Percentiles rank a stretch among this genome's conserved stretches.
Evolutionary conservation across 35 echinoderm and acorn worm genomes (phyloP).

Genomic region (Chiridota heheva): DNA sequence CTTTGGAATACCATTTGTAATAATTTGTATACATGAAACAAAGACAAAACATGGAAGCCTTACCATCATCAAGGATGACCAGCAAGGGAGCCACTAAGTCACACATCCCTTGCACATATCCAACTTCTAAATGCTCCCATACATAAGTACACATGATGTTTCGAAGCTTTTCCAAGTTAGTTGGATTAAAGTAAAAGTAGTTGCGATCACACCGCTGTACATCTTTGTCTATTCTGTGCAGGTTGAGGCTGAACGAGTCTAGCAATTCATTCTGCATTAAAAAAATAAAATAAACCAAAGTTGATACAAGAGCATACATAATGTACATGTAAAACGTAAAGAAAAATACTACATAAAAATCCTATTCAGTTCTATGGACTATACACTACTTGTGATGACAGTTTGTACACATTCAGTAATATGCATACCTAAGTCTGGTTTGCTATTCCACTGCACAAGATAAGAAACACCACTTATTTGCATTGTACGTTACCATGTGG

Average conservation of each 20-base stretch:
- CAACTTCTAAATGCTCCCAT: constrained; percentile 95
- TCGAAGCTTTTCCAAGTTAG: constrained; percentile 86
- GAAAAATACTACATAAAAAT: no score
- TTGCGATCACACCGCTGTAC: constrained; percentile 97
- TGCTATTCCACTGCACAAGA: no score
- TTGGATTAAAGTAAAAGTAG: constrained; percentile 78
- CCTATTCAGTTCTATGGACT: no score
- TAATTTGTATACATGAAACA: no score
- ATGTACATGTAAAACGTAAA: not conserved
- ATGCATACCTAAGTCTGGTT: no score
- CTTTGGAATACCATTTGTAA: no score
- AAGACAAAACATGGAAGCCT: not conserved
- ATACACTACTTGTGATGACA: no score
- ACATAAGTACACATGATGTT: constrained; percentile 99
- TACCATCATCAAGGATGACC: constrained; percentile 96
- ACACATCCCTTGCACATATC: constrained; percentile 98
- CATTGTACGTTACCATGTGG: no score
- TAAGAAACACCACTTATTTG: no score
- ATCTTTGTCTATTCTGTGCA: constrained; percentile 97
- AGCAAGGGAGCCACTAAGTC: constrained; percentile 94
- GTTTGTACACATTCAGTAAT: no score
- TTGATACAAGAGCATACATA: not conserved
- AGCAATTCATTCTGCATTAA: constrained; percentile 76
- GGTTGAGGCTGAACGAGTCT: constrained; percentile 91
- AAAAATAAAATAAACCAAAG: not conserved